A percentile compares a stretch with the other conserved stretches of the same genome.
phyloP scores from a whole-genome alignment of 2,797 vertebrate genomes.

The Denticeps clupeoides region DNA sequence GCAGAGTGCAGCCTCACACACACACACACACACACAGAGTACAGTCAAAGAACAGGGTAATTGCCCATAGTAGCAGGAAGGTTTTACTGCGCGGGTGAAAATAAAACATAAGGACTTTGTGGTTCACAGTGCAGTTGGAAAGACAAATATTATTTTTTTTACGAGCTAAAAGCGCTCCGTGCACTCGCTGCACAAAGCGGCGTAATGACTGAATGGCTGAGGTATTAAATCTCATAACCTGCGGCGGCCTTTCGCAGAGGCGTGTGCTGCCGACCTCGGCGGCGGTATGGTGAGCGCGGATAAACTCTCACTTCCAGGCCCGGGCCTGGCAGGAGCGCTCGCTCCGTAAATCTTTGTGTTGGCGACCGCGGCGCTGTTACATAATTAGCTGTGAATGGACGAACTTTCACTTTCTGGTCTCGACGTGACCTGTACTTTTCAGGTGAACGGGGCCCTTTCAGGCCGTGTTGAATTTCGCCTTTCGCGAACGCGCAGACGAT shows the following conservation, averaged over 20 bases:
- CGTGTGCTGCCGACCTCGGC: conserved; percentile 33
- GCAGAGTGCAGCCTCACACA: conserved; percentile 24
- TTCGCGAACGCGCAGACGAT: too few species aligned
- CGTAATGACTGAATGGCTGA: conserved; percentile 64
- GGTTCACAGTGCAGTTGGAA: conserved; percentile 68
- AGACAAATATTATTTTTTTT: conserved; percentile 74
- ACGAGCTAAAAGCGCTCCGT: conserved; percentile 51
- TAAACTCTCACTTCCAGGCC: conserved; percentile 17
- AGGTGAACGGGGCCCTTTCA: conserved; percentile 16
- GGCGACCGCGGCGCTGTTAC: conserved; percentile 31
- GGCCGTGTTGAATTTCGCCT: too few species aligned
- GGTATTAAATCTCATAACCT: conserved; percentile 59
- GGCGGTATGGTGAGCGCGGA: conserved; percentile 29
- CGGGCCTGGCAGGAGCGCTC: conserved; percentile 13
- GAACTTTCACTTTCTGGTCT: conserved; percentile 25
- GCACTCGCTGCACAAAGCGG: conserved; percentile 50
- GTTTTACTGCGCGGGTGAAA: conserved; percentile 61
- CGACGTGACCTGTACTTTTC: conserved; percentile 20
- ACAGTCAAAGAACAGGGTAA: conserved; percentile 45
- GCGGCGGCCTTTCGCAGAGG: conserved; percentile 28
- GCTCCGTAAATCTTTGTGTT: conserved; percentile 38
- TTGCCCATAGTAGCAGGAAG: conserved; percentile 42
- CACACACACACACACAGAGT: conserved; percentile 17
- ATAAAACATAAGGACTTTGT: conserved; percentile 66
- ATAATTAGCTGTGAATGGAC: conserved; percentile 45